phyloP scores from a whole-genome alignment of 2,113 vertebrate species.

The Dasyornis broadbenti region DNA sequence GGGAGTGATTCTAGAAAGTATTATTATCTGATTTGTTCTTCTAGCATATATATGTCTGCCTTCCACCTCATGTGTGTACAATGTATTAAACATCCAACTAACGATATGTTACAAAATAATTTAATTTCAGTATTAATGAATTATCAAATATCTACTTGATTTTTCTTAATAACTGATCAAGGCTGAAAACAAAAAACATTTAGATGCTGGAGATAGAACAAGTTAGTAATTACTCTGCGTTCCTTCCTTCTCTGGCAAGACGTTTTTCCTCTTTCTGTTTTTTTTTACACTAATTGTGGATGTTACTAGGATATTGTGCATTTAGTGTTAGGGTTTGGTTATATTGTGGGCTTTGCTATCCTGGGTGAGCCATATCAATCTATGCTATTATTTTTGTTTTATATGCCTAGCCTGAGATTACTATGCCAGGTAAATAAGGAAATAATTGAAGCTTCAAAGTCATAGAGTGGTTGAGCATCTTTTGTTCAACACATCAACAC shows the following conservation, averaged over 20 bases:
- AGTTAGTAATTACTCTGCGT: background rate
- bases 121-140: background rate
- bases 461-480: background rate
- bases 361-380: background rate
- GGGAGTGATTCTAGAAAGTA: background rate
- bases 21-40: background rate
- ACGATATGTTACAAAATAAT: background rate
- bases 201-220: background rate
- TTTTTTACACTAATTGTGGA: background rate
- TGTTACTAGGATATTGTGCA: background rate
- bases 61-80: background rate
- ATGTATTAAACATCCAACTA: background rate
- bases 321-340: background rate
- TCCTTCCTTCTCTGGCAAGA: background rate
- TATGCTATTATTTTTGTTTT: background rate
- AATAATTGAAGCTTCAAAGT: background rate
- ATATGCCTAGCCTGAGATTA: background rate
- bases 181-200: background rate
- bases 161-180: background rate
- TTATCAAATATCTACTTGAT: background rate
- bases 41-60: background rate
- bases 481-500: background rate
- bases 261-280: too few species aligned
- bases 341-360: background rate
- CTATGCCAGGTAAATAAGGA: background rate